phyloP scores from a whole-genome alignment of 1,140 invertebrate species.

The Temnothorax curvispinosus region DNA sequence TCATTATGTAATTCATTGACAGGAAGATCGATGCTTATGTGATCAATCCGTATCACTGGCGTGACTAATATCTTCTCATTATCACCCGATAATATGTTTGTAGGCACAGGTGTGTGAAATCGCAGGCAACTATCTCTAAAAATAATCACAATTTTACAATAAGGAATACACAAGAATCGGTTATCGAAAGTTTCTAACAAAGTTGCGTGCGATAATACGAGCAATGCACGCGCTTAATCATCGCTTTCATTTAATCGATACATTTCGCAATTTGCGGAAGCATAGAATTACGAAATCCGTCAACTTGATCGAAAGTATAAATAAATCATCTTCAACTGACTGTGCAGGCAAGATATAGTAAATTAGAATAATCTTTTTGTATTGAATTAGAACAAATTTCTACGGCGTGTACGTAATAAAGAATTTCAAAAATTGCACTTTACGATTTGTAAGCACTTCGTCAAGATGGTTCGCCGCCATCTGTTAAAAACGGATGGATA shows the following conservation, averaged over 20 bases:
- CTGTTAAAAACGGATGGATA: background rate
- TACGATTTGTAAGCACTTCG: background rate
- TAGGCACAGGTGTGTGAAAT: background rate
- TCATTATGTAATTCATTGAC: conserved; percentile 30
- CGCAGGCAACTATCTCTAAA: background rate
- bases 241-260: background rate
- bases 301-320: background rate
- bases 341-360: background rate
- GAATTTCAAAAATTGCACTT: background rate
- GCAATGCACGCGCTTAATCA: background rate
- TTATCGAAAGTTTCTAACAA: background rate
- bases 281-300: background rate
- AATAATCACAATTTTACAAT: background rate
- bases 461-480: background rate
- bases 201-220: background rate
- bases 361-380: background rate
- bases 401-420: background rate
- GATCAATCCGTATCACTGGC: background rate
- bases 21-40: background rate
- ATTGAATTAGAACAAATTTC: background rate
- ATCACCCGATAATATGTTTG: background rate
- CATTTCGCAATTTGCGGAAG: background rate
- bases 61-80: background rate
- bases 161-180: background rate
- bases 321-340: background rate